Percentiles rank a stretch among this genome's conserved stretches.
phyloP scores from a whole-genome alignment of 1,140 invertebrate species.

The Calliphora vicina region DNA sequence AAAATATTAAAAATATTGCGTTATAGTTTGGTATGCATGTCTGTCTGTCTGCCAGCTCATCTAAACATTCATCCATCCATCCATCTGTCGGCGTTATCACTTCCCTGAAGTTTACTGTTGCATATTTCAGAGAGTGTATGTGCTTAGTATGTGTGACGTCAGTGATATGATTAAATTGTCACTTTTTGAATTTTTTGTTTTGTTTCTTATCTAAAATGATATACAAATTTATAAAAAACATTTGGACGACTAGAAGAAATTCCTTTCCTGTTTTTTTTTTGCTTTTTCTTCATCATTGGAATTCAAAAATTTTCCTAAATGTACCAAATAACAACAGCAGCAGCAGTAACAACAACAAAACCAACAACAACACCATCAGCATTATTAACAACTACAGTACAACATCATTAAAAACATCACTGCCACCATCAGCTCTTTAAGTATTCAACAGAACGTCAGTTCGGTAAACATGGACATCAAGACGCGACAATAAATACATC shows the following conservation, averaged over 20 bases:
- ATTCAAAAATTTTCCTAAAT: background rate
- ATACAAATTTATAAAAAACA: background rate
- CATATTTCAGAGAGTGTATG: no score
- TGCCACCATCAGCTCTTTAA: background rate
- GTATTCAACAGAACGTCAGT: background rate
- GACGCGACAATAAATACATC: conserved; percentile 23
- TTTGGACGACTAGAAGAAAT: background rate
- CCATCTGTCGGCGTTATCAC: background rate
- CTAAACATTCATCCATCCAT: background rate
- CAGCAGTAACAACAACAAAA: background rate
- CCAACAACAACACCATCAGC: background rate
- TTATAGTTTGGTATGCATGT: background rate
- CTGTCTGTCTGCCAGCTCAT: background rate
- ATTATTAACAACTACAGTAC: background rate
- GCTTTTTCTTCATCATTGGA: background rate
- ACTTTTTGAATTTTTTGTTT: background rate
- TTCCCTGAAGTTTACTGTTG: background rate
- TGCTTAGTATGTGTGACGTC: background rate
- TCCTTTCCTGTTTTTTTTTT: background rate
- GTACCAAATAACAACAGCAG: background rate
- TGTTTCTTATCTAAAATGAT: background rate
- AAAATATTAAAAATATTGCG: background rate
- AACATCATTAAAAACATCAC: conserved; percentile 3
- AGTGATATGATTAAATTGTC: conserved; percentile 1
- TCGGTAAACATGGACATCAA: conserved; percentile 11